These are phyloP conservation scores for Ctenodactylus gundi DNA, from an alignment of 2,113 vertebrate species.

Conservation along the genomic window DNA sequence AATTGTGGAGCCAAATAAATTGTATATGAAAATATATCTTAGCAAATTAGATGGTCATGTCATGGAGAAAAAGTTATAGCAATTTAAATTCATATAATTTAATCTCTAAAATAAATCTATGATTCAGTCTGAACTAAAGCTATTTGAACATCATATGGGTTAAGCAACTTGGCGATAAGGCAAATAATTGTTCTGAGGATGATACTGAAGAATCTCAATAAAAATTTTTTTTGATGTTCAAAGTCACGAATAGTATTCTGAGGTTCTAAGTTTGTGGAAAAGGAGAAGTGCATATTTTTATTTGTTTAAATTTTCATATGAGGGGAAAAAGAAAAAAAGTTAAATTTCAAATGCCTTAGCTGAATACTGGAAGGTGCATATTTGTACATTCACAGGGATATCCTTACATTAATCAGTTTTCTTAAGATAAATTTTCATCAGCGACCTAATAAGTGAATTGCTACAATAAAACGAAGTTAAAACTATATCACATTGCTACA, in stretches of 20 bases:
- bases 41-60: not conserved
- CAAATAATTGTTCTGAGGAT: not conserved
- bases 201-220: not conserved
- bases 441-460: too few species aligned
- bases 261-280: not conserved
- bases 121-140: not conserved
- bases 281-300: not conserved
- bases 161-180: not conserved
- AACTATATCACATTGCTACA: too few species aligned
- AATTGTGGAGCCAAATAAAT: not conserved
- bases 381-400: too few species aligned
- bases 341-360: too few species aligned
- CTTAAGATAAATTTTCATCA: too few species aligned
- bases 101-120: not conserved
- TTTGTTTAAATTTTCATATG: not conserved
- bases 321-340: too few species aligned
- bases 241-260: not conserved
- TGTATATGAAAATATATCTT: not conserved
- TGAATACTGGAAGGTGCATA: too few species aligned
- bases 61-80: not conserved
- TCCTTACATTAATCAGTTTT: too few species aligned
- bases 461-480: too few species aligned
- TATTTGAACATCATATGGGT: not conserved
- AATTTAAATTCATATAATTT: not conserved
- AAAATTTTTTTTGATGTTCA: not conserved